phyloP scores from a whole-genome alignment of 2,797 vertebrate genomes.

The Oryzias sinensis region DNA sequence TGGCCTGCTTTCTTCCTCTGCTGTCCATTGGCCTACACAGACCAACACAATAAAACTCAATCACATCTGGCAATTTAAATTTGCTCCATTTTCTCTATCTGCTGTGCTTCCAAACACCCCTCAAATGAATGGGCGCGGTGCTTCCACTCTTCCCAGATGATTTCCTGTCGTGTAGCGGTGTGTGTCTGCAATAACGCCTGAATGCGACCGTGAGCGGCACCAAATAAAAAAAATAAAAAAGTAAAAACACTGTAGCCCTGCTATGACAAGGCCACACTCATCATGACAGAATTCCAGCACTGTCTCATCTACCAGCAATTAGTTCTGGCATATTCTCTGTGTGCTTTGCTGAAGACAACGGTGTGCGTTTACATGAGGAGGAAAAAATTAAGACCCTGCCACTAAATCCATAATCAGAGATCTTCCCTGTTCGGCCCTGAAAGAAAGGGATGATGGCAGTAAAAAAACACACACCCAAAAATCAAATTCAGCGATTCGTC shows the following conservation, averaged over 20 bases:
- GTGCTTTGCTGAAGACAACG: conserved; percentile 4
- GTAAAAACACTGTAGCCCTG: conserved; percentile 2
- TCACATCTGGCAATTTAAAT: conserved; percentile 63
- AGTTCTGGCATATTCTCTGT: conserved; percentile 25
- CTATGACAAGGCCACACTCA: conserved; percentile 48
- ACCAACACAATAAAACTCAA: conserved; percentile 57
- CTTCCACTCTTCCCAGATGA: conserved; percentile 27
- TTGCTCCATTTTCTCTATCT: conserved; percentile 48
- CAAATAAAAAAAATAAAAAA: conserved; percentile 4
- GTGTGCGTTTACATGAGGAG: conserved; percentile 26
- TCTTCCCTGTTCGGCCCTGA: conserved; percentile 41
- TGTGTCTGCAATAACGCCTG: conserved; percentile 40
- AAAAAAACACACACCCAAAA: conserved; percentile 1
- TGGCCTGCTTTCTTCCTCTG: conserved; percentile 44
- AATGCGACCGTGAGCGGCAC: conserved; percentile 25
- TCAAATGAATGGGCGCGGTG: conserved; percentile 7
- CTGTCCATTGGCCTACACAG: conserved; percentile 49
- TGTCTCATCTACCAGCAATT: conserved; percentile 44
- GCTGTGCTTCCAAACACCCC: conserved; percentile 38
- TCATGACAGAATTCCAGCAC: conserved; percentile 44
- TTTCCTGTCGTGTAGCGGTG: conserved; percentile 34
- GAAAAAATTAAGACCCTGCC: conserved; percentile 46
- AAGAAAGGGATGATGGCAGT: conserved; percentile 15
- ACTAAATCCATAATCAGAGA: conserved; percentile 48
- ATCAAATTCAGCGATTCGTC: conserved; percentile 41